These are phyloP conservation scores for Elaeidobius kamerunicus DNA, from an alignment of 2,888 invertebrate genomes.

Conservation along the genomic window DNA sequence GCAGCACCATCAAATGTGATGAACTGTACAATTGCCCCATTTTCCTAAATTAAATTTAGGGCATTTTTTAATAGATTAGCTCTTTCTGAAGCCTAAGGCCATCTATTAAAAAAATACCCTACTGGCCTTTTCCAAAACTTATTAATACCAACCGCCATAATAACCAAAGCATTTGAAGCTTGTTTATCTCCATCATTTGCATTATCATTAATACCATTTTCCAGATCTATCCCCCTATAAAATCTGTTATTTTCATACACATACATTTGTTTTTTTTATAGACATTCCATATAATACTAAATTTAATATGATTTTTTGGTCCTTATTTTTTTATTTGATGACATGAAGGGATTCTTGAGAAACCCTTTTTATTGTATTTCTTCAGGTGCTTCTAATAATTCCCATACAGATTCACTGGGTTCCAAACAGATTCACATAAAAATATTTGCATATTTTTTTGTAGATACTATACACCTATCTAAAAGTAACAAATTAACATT, in stretches of 20 bases:
- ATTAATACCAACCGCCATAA: constrained; percentile 33
- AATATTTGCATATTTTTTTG: no score
- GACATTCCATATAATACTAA: constrained; percentile 19
- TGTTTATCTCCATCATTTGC: constrained; percentile 3
- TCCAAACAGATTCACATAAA: constrained; percentile 40
- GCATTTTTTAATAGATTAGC: constrained; percentile 19
- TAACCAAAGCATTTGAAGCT: constrained; percentile 18
- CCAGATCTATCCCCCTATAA: constrained; percentile 19
- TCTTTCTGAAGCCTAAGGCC: constrained; percentile 25
- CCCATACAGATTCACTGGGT: no score
- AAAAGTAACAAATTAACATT: no score
- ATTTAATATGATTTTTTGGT: neutral
- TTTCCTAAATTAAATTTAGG: constrained; percentile 14
- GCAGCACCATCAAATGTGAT: constrained; percentile 32
- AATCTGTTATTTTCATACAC: constrained; percentile 15
- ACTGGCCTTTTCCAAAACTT: constrained; percentile 26
- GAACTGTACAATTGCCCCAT: constrained; percentile 22
- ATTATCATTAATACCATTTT: constrained; percentile 1
- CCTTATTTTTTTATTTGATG: constrained; percentile 1
- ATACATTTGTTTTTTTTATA: constrained; percentile 17
- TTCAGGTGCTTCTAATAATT: no score
- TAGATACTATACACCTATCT: no score
- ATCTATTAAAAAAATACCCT: constrained; percentile 34
- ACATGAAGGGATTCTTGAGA: constrained; percentile 33
- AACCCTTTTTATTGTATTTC: no score